A percentile compares a stretch with the other conserved stretches of the same genome.
Evolutionary conservation across 2,113 vertebrate genomes (phyloP).

Genomic region (Pterocles orientalis): DNA sequence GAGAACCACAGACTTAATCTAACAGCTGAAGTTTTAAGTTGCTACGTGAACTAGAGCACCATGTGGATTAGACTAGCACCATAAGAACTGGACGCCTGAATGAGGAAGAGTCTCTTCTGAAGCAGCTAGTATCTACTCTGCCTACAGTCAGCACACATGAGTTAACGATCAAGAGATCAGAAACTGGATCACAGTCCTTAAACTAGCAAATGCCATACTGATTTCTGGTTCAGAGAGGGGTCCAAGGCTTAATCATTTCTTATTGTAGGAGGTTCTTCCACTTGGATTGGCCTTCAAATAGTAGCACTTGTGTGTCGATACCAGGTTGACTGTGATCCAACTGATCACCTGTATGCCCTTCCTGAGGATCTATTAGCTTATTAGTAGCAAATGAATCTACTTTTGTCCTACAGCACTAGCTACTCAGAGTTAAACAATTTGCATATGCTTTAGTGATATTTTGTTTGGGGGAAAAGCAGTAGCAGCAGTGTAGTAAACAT

Average conservation of each 20-base stretch:
- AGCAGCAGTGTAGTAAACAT: slow-evolving; percentile 87
- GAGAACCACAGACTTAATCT: slow-evolving; percentile 42
- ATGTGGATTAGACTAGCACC: slow-evolving; percentile 65
- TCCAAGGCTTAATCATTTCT: neutral
- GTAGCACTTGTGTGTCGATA: neutral
- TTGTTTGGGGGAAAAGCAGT: slow-evolving; percentile 83
- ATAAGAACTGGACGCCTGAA: slow-evolving; percentile 76
- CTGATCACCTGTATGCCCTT: slow-evolving; percentile 76
- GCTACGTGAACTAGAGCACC: slow-evolving; percentile 34
- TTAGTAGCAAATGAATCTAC: slow-evolving; percentile 80
- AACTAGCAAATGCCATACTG: slow-evolving; percentile 20
- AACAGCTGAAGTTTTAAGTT: slow-evolving; percentile 53
- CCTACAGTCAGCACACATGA: slow-evolving; percentile 79
- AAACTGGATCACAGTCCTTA: slow-evolving; percentile 81
- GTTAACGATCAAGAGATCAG: slow-evolving; percentile 79
- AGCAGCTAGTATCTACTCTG: slow-evolving; percentile 79
- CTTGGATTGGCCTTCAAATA: neutral
- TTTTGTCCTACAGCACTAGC: slow-evolving; percentile 80
- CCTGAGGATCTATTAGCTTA: slow-evolving; percentile 79
- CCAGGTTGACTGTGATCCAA: slow-evolving; percentile 79
- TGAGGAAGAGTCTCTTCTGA: slow-evolving; percentile 77
- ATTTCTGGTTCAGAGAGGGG: neutral
- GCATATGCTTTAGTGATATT: slow-evolving; percentile 87
- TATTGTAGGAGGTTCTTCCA: neutral
- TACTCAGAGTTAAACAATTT: slow-evolving; percentile 83